Evolutionary conservation across 2,888 invertebrate species (phyloP).

Genomic region (Tubulanus polymorphus): DNA sequence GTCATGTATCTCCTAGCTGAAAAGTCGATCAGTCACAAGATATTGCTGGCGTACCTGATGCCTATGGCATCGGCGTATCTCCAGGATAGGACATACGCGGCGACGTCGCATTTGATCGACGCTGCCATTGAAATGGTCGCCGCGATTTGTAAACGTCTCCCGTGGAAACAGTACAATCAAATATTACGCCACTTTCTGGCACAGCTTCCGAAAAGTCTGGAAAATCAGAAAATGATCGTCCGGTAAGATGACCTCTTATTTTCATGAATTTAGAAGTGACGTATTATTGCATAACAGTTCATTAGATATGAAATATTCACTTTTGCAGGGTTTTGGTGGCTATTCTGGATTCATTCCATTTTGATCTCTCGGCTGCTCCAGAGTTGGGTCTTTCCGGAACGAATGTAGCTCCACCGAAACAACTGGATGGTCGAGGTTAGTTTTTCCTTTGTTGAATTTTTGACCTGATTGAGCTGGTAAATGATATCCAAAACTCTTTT

Average conservation of each 20-base stretch:
- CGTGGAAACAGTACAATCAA: conserved; percentile 86
- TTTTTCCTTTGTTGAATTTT: too few species aligned
- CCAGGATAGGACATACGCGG: conserved; percentile 69
- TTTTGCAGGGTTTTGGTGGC: conserved; percentile 56
- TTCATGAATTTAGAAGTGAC: background rate
- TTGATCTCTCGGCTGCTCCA: conserved; percentile 63
- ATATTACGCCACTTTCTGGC: conserved; percentile 76
- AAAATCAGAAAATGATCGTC: conserved; percentile 79
- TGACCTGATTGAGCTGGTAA: too few species aligned
- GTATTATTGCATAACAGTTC: background rate
- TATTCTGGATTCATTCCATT: conserved; percentile 88
- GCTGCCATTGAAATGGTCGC: conserved; percentile 79
- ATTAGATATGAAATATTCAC: background rate
- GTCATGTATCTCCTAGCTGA: conserved; percentile 49
- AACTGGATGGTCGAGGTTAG: too few species aligned
- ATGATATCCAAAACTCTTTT: too few species aligned
- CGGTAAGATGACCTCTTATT: conserved; percentile 33
- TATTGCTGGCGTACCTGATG: conserved; percentile 77
- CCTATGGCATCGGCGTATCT: conserved; percentile 80
- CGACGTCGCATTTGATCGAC: conserved; percentile 68
- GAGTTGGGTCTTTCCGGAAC: too few species aligned
- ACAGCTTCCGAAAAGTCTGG: conserved; percentile 66
- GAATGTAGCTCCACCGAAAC: too few species aligned
- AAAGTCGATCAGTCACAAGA: conserved; percentile 48
- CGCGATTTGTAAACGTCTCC: conserved; percentile 70